Conservation (phyloP, 2,888 invertebrate genomes). For the Chaetogeoica ovagalla region DNA sequence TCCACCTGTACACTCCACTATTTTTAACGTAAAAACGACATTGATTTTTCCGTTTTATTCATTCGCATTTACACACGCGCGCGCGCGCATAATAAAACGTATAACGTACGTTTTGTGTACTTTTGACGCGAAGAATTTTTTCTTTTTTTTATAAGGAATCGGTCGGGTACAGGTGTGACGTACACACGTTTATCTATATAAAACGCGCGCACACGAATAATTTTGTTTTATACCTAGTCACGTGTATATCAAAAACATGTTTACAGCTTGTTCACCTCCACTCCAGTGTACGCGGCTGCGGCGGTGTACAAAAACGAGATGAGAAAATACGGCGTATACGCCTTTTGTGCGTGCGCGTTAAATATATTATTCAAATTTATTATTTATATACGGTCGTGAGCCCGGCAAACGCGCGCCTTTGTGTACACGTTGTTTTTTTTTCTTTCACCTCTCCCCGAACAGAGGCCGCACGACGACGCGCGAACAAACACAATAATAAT, state of each 20-base stretch:
- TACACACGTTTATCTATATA: not conserved
- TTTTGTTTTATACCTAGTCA: slow-evolving; percentile 29
- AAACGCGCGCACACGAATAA: slow-evolving; percentile 4
- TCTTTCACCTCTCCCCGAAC: not conserved
- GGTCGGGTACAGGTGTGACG: not conserved
- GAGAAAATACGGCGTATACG: not conserved
- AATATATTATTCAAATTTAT: slow-evolving; percentile 48
- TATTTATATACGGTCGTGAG: slow-evolving; percentile 23
- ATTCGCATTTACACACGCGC: too few species aligned
- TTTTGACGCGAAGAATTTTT: not conserved
- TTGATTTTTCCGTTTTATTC: too few species aligned
- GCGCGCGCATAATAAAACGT: too few species aligned
- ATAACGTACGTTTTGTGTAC: too few species aligned
- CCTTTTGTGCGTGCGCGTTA: slow-evolving; percentile 20
- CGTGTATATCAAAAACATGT: slow-evolving; percentile 31
- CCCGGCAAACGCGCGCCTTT: slow-evolving; percentile 15
- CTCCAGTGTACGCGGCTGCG: not conserved
- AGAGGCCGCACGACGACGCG: slow-evolving; percentile 35
- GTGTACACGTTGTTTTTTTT: slow-evolving; percentile 13
- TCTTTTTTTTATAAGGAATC: slow-evolving; percentile 14
- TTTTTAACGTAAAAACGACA: too few species aligned
- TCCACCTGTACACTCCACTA: too few species aligned
- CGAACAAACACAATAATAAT: slow-evolving; percentile 41
- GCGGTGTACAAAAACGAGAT: not conserved
- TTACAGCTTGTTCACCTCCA: not conserved